Percentiles rank a stretch among this genome's conserved stretches.
Evolutionary conservation across 2,113 vertebrate species (phyloP).

Genomic region (Proterorhinus semilunaris): DNA sequence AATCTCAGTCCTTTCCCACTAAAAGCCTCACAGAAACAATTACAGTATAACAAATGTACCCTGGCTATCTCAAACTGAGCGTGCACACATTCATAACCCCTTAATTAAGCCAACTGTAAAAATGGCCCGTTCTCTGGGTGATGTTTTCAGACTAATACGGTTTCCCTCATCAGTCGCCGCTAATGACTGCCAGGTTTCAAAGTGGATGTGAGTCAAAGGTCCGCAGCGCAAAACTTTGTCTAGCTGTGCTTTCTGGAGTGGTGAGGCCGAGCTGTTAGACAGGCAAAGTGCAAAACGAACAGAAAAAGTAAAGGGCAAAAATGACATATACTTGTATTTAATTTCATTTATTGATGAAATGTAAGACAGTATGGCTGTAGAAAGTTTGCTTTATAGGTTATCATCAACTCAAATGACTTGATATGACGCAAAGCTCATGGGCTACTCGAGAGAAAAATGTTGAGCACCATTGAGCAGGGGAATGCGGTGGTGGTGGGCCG

Average conservation of each 20-base stretch:
- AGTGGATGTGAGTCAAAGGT: constrained; percentile 66
- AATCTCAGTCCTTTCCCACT: constrained; percentile 72
- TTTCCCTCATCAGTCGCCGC: constrained; percentile 74
- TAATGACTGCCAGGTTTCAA: constrained; percentile 73
- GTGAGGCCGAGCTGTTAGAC: constrained; percentile 24
- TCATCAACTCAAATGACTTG: too few relatives aligned
- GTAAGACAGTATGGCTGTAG: too few relatives aligned
- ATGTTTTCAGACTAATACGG: constrained; percentile 72
- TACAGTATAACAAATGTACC: constrained; percentile 75
- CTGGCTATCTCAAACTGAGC: constrained; percentile 69
- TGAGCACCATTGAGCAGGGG: too few relatives aligned
- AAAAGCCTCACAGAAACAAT: constrained; percentile 80
- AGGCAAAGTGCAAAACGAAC: neutral
- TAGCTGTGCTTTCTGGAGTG: constrained; percentile 40
- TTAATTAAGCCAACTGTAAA: constrained; percentile 76
- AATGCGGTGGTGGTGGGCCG: too few relatives aligned
- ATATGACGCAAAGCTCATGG: too few relatives aligned
- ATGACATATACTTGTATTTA: too few relatives aligned
- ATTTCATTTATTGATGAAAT: too few relatives aligned
- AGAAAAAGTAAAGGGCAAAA: neutral
- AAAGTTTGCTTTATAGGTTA: too few relatives aligned
- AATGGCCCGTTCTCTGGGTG: constrained; percentile 70
- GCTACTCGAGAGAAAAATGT: too few relatives aligned
- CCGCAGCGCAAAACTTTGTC: constrained; percentile 58
- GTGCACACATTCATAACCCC: constrained; percentile 72